These are phyloP conservation scores for Fundulus diaphanus DNA, from an alignment of 2,797 vertebrate species.

Conservation along the genomic window DNA sequence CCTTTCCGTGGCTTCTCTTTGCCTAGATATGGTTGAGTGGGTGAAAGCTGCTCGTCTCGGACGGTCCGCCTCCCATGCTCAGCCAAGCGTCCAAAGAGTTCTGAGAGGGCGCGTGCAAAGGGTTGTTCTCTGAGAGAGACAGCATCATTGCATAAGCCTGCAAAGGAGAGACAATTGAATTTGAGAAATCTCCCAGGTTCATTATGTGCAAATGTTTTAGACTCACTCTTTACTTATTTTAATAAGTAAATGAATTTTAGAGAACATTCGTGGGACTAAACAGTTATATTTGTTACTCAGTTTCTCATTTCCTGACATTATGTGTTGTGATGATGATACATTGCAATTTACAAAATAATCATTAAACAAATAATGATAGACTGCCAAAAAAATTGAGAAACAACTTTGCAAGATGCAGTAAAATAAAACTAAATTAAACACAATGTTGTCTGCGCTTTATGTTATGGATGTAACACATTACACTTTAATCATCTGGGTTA, in stretches of 20 bases:
- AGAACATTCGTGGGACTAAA: neutral
- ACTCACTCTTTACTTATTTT: neutral
- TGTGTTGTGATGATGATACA: no score
- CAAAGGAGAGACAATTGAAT: constrained; percentile 15
- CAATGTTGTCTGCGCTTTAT: no score
- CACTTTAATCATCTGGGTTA: neutral
- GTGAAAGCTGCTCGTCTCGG: constrained; percentile 94
- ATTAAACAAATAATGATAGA: no score
- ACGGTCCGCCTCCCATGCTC: constrained; percentile 92
- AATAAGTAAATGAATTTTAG: neutral
- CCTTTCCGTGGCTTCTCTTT: constrained; percentile 28
- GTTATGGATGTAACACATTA: neutral
- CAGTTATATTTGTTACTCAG: no score
- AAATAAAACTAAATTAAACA: no score
- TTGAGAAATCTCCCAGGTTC: constrained; percentile 1
- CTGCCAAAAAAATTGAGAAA: no score
- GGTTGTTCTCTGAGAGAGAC: constrained; percentile 95
- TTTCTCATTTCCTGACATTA: no score
- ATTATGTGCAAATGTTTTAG: neutral
- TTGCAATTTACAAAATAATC: no score
- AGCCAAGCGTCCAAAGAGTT: constrained; percentile 98
- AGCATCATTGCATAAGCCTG: constrained; percentile 99
- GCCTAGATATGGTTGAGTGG: constrained; percentile 96
- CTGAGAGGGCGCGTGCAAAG: constrained; percentile 94
- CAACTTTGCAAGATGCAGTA: no score